A percentile compares a stretch with the other conserved stretches of the same genome.
Conservation (phyloP, 2,113 vertebrate genomes). For the Hyaena hyaena region DNA sequence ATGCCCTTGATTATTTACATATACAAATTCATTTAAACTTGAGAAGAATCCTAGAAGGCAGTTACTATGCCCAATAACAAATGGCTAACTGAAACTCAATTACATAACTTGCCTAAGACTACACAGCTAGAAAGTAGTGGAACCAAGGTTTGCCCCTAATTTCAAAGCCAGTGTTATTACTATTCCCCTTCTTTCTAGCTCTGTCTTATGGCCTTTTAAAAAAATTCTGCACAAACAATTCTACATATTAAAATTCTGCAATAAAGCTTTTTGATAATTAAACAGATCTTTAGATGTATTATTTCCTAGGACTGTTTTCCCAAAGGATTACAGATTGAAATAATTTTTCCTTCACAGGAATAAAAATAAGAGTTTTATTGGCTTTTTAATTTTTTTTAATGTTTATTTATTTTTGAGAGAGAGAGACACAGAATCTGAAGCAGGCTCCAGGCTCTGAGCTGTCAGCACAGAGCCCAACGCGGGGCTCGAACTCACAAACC, state of each 20-base stretch:
- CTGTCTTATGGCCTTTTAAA: neutral
- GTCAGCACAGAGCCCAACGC: no score
- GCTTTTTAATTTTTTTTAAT: no score
- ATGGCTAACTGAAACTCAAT: neutral
- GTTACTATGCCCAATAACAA: neutral
- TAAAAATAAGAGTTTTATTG: neutral
- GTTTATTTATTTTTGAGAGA: no score
- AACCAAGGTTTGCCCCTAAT: neutral
- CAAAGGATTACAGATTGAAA: neutral
- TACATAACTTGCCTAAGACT: neutral
- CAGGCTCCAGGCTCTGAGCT: no score
- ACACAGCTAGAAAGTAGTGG: neutral
- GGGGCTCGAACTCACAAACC: no score
- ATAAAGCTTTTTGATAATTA: constrained; percentile 28
- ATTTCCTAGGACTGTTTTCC: neutral
- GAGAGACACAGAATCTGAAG: no score
- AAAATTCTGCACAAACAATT: neutral
- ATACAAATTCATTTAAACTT: neutral
- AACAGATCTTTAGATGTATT: neutral
- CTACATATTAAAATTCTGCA: neutral
- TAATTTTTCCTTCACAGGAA: neutral
- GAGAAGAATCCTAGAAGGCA: neutral
- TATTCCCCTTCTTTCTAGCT: neutral
- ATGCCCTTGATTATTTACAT: neutral
- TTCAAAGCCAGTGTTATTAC: neutral